phyloP scores from a whole-genome alignment of 2,797 vertebrate species.

The Danio albolineatus region DNA sequence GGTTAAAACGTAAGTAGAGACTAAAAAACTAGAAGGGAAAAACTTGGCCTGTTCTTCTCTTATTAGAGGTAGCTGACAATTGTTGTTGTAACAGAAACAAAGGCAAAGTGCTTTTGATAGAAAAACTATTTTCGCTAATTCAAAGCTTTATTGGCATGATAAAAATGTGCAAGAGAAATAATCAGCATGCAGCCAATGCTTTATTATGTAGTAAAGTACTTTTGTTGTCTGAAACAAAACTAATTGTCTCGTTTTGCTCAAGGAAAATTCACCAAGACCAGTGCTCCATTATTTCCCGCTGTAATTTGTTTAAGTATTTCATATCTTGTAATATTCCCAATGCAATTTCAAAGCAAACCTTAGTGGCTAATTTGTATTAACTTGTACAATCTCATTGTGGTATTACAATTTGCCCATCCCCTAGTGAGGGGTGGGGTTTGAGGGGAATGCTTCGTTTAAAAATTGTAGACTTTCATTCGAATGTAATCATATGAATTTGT shows the following conservation, averaged over 20 bases:
- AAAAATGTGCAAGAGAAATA: conserved; percentile 33
- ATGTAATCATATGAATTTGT: no score
- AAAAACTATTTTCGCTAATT: conserved; percentile 31
- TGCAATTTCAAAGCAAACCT: no score
- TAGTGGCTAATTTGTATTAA: no score
- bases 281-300: neutral
- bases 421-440: no score
- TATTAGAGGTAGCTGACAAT: neutral
- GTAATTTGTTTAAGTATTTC: conserved; percentile 28
- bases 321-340: neutral
- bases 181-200: conserved; percentile 40
- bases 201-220: conserved; percentile 34
- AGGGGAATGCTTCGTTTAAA: no score
- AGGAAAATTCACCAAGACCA: conserved; percentile 20
- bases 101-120: neutral
- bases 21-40: neutral
- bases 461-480: no score
- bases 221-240: conserved; percentile 41
- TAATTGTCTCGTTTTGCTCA: conserved; percentile 34
- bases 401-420: no score
- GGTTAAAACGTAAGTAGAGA: conserved; percentile 13
- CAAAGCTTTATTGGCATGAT: conserved; percentile 20
- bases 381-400: no score
- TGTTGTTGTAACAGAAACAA: neutral
- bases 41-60: conserved; percentile 22